A percentile compares a stretch with the other conserved stretches of the same genome.
Conservation (phyloP, 2,888 invertebrate genomes). For the Andrena fulva region DNA sequence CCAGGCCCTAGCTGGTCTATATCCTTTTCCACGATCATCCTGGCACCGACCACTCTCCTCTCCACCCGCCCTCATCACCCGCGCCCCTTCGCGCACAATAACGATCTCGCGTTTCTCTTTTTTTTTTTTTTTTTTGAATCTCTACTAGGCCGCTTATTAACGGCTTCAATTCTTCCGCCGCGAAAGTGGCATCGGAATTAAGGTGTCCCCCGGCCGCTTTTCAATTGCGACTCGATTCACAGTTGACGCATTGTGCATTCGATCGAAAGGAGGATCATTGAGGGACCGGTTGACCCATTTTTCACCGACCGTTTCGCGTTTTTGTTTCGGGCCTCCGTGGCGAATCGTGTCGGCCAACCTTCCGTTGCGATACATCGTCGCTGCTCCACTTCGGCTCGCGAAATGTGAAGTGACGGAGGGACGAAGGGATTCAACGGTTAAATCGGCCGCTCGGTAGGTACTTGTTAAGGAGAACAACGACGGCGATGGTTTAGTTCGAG, state of each 20-base stretch:
- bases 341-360: not conserved
- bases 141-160: constrained; percentile 43
- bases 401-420: not conserved
- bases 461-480: not conserved
- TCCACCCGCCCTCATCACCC: constrained; percentile 11
- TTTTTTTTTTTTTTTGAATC: not conserved
- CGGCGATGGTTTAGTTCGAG: no score
- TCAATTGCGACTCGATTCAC: constrained; percentile 29
- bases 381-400: not conserved
- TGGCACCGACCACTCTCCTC: constrained; percentile 31
- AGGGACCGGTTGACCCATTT: constrained; percentile 22
- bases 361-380: no score
- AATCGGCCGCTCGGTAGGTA: not conserved
- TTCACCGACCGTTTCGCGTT: not conserved
- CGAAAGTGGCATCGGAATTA: constrained; percentile 33
- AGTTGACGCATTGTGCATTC: constrained; percentile 26
- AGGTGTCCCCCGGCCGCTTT: constrained; percentile 8
- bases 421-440: not conserved
- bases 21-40: constrained; percentile 67
- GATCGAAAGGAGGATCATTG: constrained; percentile 33
- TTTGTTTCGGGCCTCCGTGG: not conserved
- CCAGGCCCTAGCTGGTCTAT: constrained; percentile 47
- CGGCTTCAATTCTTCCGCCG: constrained; percentile 31
- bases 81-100: constrained; percentile 30
- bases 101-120: constrained; percentile 20